Evolutionary conservation across 1,140 invertebrate genomes (phyloP).

Genomic region (Diabrotica virgifera): DNA sequence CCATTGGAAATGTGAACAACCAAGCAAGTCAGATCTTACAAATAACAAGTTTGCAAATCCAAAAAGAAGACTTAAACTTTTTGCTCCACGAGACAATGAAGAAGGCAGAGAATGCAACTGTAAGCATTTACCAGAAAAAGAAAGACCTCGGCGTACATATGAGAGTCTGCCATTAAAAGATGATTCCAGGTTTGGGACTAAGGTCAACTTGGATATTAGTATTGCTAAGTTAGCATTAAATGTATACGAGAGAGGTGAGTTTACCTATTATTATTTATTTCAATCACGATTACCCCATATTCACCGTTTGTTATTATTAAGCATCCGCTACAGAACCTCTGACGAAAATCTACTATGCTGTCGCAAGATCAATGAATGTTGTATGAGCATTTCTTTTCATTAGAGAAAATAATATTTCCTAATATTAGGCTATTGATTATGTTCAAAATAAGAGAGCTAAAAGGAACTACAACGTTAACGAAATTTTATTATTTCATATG

Average conservation of each 20-base stretch:
- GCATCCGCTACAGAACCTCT: no score
- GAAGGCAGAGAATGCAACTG: slow-evolving; percentile 32
- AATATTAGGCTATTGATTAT: no score
- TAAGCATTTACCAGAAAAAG: slow-evolving; percentile 24
- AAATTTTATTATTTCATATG: no score
- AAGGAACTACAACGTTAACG: no score
- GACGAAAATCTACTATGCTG: no score
- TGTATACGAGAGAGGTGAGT: slow-evolving; percentile 41
- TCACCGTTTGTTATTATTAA: no score
- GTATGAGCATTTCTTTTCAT: no score
- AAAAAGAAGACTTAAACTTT: slow-evolving; percentile 23
- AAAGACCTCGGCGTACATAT: slow-evolving; percentile 26
- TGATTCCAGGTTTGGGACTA: slow-evolving; percentile 35
- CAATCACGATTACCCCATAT: no score
- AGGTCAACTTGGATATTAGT: slow-evolving; percentile 42
- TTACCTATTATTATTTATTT: not conserved
- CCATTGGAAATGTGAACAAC: slow-evolving; percentile 39
- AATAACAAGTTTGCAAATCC: slow-evolving; percentile 26
- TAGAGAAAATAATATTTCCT: no score
- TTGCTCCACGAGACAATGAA: slow-evolving; percentile 18
- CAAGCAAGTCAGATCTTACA: slow-evolving; percentile 17
- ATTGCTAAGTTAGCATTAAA: slow-evolving; percentile 40
- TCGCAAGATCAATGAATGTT: no score
- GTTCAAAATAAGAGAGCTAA: no score
- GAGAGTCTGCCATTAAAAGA: slow-evolving; percentile 33